phyloP scores from a whole-genome alignment of 2,888 invertebrate species.

The Hoplodrina blanda region DNA sequence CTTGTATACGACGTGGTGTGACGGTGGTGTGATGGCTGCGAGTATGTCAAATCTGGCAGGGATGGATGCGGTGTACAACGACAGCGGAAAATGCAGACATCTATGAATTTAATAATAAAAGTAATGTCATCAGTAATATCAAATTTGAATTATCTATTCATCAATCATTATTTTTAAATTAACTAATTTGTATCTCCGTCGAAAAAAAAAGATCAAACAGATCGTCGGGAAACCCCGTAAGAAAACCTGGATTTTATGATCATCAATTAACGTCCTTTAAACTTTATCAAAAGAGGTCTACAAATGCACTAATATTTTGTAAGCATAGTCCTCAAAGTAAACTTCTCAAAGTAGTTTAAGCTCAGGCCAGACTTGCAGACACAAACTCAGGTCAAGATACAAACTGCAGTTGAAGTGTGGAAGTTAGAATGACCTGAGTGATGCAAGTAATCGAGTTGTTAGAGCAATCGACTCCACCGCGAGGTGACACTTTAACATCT shows the following conservation, averaged over 20 bases:
- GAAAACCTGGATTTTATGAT: too few relatives aligned
- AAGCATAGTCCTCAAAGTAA: not conserved
- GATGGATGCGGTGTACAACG: not conserved
- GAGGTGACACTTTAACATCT: slow-evolving; percentile 6
- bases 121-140: too few relatives aligned
- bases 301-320: not conserved
- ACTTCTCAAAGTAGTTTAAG: not conserved
- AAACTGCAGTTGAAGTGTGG: slow-evolving; percentile 22
- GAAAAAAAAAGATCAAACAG: too few relatives aligned
- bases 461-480: not conserved
- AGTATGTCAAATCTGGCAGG: not conserved
- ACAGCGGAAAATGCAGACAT: too few relatives aligned
- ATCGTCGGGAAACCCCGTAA: too few relatives aligned
- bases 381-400: not conserved
- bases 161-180: too few relatives aligned
- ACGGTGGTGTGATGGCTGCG: not conserved
- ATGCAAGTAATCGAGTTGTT: slow-evolving; percentile 18
- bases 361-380: not conserved
- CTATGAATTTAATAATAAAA: too few relatives aligned
- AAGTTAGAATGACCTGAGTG: slow-evolving; percentile 21
- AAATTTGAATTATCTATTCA: too few relatives aligned
- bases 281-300: not conserved
- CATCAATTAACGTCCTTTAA: too few relatives aligned
- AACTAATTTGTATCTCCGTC: too few relatives aligned
- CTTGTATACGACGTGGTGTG: not conserved